A percentile compares a stretch with the other conserved stretches of the same genome.
Conservation (phyloP, 1,140 invertebrate species). For the Monomorium pharaonis region DNA sequence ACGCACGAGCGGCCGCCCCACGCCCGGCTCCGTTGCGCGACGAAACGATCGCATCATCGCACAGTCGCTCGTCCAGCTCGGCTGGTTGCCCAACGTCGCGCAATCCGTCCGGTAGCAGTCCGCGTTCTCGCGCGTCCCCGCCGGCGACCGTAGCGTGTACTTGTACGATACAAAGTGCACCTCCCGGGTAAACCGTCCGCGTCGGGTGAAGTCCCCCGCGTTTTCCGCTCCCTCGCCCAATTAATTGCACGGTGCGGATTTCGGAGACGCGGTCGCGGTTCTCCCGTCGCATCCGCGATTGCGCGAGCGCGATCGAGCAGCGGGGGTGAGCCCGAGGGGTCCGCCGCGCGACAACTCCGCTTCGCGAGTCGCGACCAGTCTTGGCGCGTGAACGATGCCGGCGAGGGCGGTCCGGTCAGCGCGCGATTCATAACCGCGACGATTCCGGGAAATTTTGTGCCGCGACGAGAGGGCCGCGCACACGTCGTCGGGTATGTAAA, state of each 20-base stretch:
- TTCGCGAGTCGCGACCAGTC: not conserved
- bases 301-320: not conserved
- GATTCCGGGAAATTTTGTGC: not conserved
- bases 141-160: no score
- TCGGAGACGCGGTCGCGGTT: no score
- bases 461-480: not conserved
- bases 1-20: not conserved
- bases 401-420: not conserved
- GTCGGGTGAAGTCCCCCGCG: not conserved
- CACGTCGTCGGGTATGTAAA: slow-evolving; percentile 18
- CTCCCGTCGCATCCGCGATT: not conserved
- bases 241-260: not conserved
- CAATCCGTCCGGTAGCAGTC: not conserved
- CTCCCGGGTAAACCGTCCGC: not conserved
- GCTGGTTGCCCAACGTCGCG: slow-evolving; percentile 24
- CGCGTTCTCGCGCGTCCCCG: not conserved
- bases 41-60: not conserved
- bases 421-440: slow-evolving; percentile 17
- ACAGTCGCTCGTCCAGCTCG: not conserved
- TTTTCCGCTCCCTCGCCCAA: not conserved
- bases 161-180: no score
- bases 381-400: not conserved
- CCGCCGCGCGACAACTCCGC: not conserved
- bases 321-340: not conserved
- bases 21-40: not conserved